phyloP scores from a whole-genome alignment of 1,140 invertebrate genomes.

The Pseudobourletiella spinata region DNA sequence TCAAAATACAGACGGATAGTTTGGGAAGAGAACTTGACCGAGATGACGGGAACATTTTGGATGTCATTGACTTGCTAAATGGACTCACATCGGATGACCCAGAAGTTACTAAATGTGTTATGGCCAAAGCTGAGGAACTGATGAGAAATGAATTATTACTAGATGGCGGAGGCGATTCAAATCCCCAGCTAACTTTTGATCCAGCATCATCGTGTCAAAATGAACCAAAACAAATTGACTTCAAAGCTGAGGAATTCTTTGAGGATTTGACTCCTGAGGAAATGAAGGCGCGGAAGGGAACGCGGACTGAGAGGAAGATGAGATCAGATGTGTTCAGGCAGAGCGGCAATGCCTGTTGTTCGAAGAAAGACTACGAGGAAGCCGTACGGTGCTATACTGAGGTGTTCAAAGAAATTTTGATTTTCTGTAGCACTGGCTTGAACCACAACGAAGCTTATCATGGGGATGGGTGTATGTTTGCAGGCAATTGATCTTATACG shows the following conservation, averaged over 20 bases:
- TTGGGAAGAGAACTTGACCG: too few relatives aligned
- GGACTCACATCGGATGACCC: not conserved
- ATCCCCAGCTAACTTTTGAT: too few relatives aligned
- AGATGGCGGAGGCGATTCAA: not conserved
- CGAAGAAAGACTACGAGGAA: conserved; percentile 55
- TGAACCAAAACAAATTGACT: too few relatives aligned
- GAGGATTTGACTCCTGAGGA: not conserved
- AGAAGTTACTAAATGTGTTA: not conserved
- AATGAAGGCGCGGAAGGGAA: not conserved
- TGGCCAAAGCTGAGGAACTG: not conserved
- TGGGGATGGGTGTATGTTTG: not conserved
- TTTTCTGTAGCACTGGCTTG: too few relatives aligned
- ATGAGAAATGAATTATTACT: not conserved
- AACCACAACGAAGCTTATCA: too few relatives aligned
- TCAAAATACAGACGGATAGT: too few relatives aligned
- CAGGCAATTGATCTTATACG: conserved; percentile 62
- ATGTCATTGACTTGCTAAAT: not conserved
- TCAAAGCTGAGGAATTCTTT: not conserved
- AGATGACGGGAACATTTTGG: too few relatives aligned
- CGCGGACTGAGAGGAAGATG: conserved; percentile 44
- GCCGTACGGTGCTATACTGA: conserved; percentile 60
- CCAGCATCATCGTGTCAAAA: too few relatives aligned
- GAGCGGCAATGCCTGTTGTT: conserved; percentile 58
- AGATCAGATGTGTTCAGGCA: conserved; percentile 56
- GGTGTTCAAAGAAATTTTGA: conserved; percentile 22